Evolutionary conservation across 2,797 vertebrate genomes (phyloP), one percentile per base, ranked within the genome.

Genomic region (Gastrophryne carolinensis): DNA sequence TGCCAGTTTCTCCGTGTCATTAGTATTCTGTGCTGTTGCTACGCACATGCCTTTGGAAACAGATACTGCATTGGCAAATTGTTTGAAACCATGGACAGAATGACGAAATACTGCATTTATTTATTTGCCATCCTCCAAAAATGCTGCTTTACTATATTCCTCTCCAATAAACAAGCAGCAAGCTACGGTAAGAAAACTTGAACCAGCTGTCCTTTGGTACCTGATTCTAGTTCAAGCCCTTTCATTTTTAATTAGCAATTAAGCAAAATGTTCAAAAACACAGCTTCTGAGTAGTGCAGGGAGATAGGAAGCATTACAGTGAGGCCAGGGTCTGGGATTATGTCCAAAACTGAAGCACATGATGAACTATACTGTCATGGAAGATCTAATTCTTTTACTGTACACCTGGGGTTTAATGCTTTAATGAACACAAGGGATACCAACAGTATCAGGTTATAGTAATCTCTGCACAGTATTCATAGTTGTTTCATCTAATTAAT

Each of bases 1-100:
- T 64, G 50, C 44, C 68, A 71, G 75, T 61, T 35, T 72, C 52
- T 30, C 29, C 11, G 7, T 10, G 29, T 78, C 53, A 78, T 78
- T 60, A 72, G 68, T 78, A 78, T 78, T 71, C 75, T 64, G 15
- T 29, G 53, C 52, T 65, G 60, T 32, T 30, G 57, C 75, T 58
- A 8, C 57, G 52, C 60, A 78, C 75, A 72, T 78, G 75, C 60
- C 52, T 78, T 78, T 78, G 75, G 68, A 78, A 78, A 78, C 75
- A 77, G 75, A 71, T 68, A 71, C 75, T 72, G 75, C 75, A 78
- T 78, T 78, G 75, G 75, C 75, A 78, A 77, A 77, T 35, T 57
- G 64, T 77, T 77, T 64, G 50, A 77, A 77, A 71, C 68, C 75
- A 71, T 72, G 74, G 67, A 71, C 60, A 77, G 67, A 71, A 77